Evolutionary conservation across 1,140 invertebrate species (phyloP).

Genomic region (Drosophila littoralis): DNA sequence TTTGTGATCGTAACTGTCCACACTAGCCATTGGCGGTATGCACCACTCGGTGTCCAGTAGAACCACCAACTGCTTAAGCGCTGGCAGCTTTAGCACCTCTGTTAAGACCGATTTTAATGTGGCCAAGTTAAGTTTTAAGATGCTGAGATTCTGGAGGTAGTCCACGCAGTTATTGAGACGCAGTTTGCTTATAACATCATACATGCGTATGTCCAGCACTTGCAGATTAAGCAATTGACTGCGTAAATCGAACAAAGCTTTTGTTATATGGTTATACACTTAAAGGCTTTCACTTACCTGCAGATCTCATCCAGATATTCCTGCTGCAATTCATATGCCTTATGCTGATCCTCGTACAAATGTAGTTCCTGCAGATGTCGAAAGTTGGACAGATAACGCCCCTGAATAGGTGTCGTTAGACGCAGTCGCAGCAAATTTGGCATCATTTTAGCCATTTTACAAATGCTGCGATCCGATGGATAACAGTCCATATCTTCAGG

Average conservation of each 20-base stretch:
- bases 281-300: conserved; percentile 26
- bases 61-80: conserved; percentile 61
- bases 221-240: conserved; percentile 55
- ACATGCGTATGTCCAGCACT: conserved; percentile 70
- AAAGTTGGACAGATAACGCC: conserved; percentile 59
- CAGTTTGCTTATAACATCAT: conserved; percentile 64
- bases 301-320: conserved; percentile 70
- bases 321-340: conserved; percentile 68
- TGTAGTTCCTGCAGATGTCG: conserved; percentile 64
- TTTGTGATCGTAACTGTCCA: conserved; percentile 70
- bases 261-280: not conserved
- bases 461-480: conserved; percentile 67
- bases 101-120: conserved; percentile 61
- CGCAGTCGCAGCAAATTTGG: conserved; percentile 61
- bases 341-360: conserved; percentile 73
- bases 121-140: conserved; percentile 70
- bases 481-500: conserved; percentile 73
- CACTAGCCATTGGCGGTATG: conserved; percentile 47
- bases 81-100: conserved; percentile 58
- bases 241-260: not conserved
- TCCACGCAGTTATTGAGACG: conserved; percentile 59
- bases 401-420: conserved; percentile 71
- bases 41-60: conserved; percentile 70
- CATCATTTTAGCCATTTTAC: conserved; percentile 58
- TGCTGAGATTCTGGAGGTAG: conserved; percentile 53